Percentiles rank a stretch among this genome's conserved stretches.
These are phyloP conservation scores for Circaetus cinerascens DNA, from an alignment of 2,113 vertebrate species.

Conservation along the genomic window DNA sequence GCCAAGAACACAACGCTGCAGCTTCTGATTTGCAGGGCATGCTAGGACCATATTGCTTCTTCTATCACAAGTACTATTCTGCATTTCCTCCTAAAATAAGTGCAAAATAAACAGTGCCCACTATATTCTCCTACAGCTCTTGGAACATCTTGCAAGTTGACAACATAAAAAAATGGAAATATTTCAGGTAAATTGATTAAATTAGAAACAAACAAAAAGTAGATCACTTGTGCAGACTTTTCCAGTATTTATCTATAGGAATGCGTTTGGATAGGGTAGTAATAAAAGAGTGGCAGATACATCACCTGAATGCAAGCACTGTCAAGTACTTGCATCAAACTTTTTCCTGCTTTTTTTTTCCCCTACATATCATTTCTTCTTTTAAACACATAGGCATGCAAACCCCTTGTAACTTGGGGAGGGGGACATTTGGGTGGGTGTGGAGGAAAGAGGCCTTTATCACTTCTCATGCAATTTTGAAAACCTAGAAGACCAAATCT, in stretches of 20 bases:
- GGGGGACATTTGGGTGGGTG: too few relatives aligned
- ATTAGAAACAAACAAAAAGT: not conserved
- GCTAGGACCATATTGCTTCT: not conserved
- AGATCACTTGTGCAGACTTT: not conserved
- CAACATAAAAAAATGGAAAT: not conserved
- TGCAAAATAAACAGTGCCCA: not conserved
- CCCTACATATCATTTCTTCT: not conserved
- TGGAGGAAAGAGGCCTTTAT: not conserved
- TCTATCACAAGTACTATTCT: not conserved
- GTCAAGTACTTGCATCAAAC: not conserved
- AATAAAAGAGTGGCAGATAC: not conserved
- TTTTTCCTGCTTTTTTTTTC: not conserved
- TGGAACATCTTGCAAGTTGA: not conserved
- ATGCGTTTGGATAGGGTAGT: not conserved
- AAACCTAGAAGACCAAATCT: not conserved
- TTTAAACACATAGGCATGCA: not conserved
- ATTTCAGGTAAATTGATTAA: not conserved
- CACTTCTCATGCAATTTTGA: not conserved
- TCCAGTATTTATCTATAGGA: not conserved
- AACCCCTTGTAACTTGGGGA: not conserved
- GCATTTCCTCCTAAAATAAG: not conserved
- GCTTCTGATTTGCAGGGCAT: not conserved
- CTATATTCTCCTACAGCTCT: not conserved
- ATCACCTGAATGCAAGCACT: not conserved
- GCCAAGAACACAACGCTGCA: not conserved